A percentile compares a stretch with the other conserved stretches of the same genome.
phyloP scores from a whole-genome alignment of 1,140 invertebrate genomes.

The Ceratina calcarata region DNA sequence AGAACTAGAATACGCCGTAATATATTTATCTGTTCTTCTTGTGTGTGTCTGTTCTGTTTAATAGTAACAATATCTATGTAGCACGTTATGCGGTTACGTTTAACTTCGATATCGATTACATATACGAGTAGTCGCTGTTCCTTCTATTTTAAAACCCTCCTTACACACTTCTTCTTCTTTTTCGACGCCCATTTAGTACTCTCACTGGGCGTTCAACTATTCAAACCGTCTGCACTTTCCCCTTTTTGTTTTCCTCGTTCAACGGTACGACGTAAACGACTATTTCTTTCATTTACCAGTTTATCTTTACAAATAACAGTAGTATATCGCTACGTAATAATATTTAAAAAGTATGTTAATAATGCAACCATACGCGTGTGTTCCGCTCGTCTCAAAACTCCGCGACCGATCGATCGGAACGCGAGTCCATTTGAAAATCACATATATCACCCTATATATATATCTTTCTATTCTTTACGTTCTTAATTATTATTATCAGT shows the following conservation, averaged over 20 bases:
- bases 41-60: conserved; percentile 9
- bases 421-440: not conserved
- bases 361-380: conserved; percentile 10
- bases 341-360: conserved; percentile 55
- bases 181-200: not conserved
- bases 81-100: conserved; percentile 60
- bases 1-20: conserved; percentile 67
- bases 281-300: conserved; percentile 54
- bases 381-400: conserved; percentile 12
- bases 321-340: conserved; percentile 61
- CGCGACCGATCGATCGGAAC: not conserved
- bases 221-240: not conserved
- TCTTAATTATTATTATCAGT: conserved; percentile 21
- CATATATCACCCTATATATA: conserved; percentile 39
- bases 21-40: conserved; percentile 12
- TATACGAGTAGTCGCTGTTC: conserved; percentile 54
- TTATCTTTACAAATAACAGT: conserved; percentile 65
- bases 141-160: conserved; percentile 16
- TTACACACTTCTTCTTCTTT: conserved; percentile 5
- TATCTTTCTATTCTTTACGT: conserved; percentile 24
- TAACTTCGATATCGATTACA: conserved; percentile 63
- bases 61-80: conserved; percentile 60
- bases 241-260: not conserved
- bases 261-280: conserved; percentile 53
- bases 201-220: not conserved